Base-by-base conservation (phyloP, 2,888 invertebrate genomes). In the Priocnemis perturbator region DNA sequence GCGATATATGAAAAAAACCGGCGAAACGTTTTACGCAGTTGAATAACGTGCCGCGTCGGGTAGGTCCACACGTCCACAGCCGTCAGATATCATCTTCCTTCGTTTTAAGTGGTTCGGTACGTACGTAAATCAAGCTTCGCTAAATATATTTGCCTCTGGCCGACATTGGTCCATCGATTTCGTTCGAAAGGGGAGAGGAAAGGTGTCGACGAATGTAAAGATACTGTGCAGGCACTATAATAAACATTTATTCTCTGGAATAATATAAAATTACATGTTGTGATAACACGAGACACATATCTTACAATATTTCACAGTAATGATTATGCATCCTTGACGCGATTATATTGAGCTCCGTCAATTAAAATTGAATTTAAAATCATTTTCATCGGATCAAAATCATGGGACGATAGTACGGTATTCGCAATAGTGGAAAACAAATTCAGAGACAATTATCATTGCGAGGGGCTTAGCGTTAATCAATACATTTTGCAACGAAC, bases 261-360 rank as follows among this genome's bases (percentile, higher is more conserved):
- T 85, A 81, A 87, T 87, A 87, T 86, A 86, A 88, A 88, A 87
- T 86, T 87, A 85, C 84, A 87, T 83, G 77, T 78, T 83, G 81
- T 77, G 79, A 83, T 86, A 85, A 81, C 82, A 83, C 84, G 82
- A 81, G 84, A 84, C 81, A 81, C 78, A 75, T 87, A 87, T 86
- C 79, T 83, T 88, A 88, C 88, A 88, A 87, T 88, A 87, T 88
- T 85, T 86, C 83, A 88, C 88, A 87, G 77, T 76, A 71, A 73
- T 73, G 76, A 69, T 26, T 56, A 62, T 68, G 69, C 69, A 64
- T 71, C 58, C 37, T 45, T 59, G 57, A 73, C 48, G 53, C 64
- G 70, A 69, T 55, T 61, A 52, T 56, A 59, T 23, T 17, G 37
- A 57, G 57, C 30, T 50, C 62, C 60, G 37, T 37, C 11, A 11